These are phyloP conservation scores for Maniola jurtina DNA, from an alignment of 1,140 invertebrate genomes.

Conservation along the genomic window DNA sequence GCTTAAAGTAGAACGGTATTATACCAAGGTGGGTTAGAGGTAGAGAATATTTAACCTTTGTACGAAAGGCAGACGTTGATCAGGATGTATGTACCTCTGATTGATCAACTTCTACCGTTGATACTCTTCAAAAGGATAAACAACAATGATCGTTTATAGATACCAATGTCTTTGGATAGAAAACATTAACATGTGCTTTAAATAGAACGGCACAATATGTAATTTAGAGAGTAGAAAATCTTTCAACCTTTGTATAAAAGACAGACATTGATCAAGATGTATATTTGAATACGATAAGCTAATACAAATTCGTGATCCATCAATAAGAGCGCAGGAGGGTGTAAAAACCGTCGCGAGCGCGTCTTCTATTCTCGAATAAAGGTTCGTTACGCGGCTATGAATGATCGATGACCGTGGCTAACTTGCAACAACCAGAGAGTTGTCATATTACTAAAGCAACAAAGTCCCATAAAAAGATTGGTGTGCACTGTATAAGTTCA, in stretches of 20 bases:
- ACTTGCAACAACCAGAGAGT: conserved; percentile 26
- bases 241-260: conserved; percentile 31
- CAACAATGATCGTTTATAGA: conserved; percentile 49
- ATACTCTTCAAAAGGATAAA: conserved; percentile 45
- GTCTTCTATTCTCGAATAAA: conserved; percentile 59
- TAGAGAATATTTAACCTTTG: conserved; percentile 22
- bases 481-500: too few relatives aligned
- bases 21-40: too few relatives aligned
- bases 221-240: conserved; percentile 24
- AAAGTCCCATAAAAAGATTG: too few relatives aligned
- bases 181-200: conserved; percentile 38
- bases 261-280: conserved; percentile 53
- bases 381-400: conserved; percentile 68
- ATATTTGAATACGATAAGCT: conserved; percentile 52
- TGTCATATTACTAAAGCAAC: too few relatives aligned
- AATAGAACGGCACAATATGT: conserved; percentile 32
- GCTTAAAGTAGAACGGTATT: conserved; percentile 31
- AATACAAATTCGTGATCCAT: conserved; percentile 69
- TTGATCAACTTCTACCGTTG: conserved; percentile 35
- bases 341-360: conserved; percentile 56
- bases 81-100: conserved; percentile 40
- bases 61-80: conserved; percentile 43
- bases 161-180: conserved; percentile 39
- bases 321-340: conserved; percentile 59
- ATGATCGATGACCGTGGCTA: conserved; percentile 69